These are phyloP conservation scores for Drosophila kambysellisi DNA, from an alignment of 2,888 invertebrate genomes.

Conservation along the genomic window DNA sequence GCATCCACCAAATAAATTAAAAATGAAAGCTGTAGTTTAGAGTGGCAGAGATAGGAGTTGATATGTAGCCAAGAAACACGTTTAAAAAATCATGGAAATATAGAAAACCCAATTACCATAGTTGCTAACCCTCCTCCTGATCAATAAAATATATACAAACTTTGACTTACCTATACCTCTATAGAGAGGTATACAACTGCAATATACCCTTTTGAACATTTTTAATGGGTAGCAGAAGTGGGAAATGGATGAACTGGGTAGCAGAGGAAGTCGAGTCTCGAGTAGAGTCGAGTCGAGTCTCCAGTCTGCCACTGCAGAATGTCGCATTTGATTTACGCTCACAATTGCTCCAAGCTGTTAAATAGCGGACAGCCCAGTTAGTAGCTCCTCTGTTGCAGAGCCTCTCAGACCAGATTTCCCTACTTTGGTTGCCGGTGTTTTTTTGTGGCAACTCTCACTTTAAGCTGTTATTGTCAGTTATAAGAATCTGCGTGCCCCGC, in stretches of 20 bases:
- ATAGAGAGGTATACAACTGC: not conserved
- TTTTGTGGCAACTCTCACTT: not conserved
- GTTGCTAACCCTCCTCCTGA: not conserved
- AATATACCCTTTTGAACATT: not conserved
- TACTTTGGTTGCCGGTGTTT: not conserved
- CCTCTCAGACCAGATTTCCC: not conserved
- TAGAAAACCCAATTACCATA: not conserved
- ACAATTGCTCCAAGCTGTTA: conserved; percentile 67
- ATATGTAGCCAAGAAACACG: not conserved
- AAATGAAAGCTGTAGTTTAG: not conserved
- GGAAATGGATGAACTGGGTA: not conserved
- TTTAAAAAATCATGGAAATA: not conserved
- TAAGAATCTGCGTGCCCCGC: not conserved
- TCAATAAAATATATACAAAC: not conserved
- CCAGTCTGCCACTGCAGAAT: conserved; percentile 58
- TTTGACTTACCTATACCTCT: not conserved
- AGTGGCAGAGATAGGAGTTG: not conserved
- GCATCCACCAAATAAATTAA: not conserved
- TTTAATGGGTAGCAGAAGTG: not conserved
- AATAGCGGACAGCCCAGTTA: conserved; percentile 35
- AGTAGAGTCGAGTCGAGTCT: conserved; percentile 2
- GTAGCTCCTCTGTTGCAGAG: conserved; percentile 3
- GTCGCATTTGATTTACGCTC: conserved; percentile 73
- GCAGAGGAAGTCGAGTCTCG: conserved; percentile 10
- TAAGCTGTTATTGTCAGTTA: not conserved